Evolutionary conservation across 2,888 invertebrate species (phyloP).

Genomic region (Chymomyza procnemis): DNA sequence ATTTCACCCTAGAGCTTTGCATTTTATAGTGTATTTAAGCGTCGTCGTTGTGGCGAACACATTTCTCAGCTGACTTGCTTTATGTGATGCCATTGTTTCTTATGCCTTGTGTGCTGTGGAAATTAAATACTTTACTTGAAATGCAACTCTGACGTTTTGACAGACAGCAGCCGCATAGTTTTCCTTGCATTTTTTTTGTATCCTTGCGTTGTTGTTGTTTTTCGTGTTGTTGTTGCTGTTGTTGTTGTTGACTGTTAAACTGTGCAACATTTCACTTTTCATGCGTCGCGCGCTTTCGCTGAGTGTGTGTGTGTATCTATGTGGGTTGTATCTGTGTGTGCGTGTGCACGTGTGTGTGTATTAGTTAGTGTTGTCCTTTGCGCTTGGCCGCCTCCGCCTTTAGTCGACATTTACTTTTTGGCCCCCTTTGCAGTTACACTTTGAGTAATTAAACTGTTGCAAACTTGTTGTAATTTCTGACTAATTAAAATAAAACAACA

Average conservation of each 20-base stretch:
- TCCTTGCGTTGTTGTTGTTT: conserved; percentile 4
- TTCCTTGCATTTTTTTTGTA: not conserved
- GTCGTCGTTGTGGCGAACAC: conserved; percentile 32
- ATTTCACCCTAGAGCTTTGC: no score
- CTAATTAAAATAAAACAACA: conserved; percentile 32
- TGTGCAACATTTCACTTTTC: conserved; percentile 58
- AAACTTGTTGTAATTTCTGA: conserved; percentile 34
- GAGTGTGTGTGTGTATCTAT: not conserved
- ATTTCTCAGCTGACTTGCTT: conserved; percentile 13
- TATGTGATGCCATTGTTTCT: conserved; percentile 5
- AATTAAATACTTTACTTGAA: conserved; percentile 73
- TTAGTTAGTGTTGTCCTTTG: not conserved
- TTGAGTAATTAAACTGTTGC: conserved; percentile 54
- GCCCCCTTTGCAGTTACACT: conserved; percentile 13
- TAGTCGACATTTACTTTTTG: conserved; percentile 30
- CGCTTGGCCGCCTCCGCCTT: conserved; percentile 10
- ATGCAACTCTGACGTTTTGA: conserved; percentile 58
- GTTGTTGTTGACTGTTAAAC: conserved; percentile 24
- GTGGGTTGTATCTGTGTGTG: not conserved
- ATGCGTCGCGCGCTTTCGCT: conserved; percentile 9
- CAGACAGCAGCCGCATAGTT: conserved; percentile 36
- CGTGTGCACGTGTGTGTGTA: not conserved
- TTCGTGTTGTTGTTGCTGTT: conserved; percentile 18
- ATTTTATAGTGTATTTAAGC: not conserved
- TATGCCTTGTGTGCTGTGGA: conserved; percentile 44